Evolutionary conservation across 2,888 invertebrate species (phyloP), one percentile per base, ranked within the genome.

Genomic region (Onchidella celtica): DNA sequence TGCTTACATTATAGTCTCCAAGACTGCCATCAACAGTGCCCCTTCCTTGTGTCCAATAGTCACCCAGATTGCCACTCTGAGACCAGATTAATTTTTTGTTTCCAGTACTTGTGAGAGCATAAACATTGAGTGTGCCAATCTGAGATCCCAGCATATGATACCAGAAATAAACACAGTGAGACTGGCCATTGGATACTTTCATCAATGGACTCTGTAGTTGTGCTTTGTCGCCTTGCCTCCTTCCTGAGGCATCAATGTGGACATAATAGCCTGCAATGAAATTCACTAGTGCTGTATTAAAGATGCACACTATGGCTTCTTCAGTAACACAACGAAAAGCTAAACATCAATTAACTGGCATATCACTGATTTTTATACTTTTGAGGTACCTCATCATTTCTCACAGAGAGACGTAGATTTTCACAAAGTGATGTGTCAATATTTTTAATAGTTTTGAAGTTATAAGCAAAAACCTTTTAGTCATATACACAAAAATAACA

Each of bases 161-260:
- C 91, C 91, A 91, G 88, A 93, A 92, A 34, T 87, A 86, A 14
- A 92, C 81, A 83, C 92, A 92, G 32, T 85, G 84, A 24, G 84
- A 61, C 32, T 84, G 84, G 14, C 77, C 24, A 6, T 75, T 74
- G 57, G 86, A 83, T n/a, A 72, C 72, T 17, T 11, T 24, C 68
- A 83, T 87, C 40, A 59, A 40, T 2, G 88, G 88, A 75, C 89
- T 88, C 14, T 85, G 83, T 21, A 91, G 84, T 34, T 94, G 91
- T 0, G 95, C 95, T 32, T 92, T 92, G 87, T 95, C 95, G 0
- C 95, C 95, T 3, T 94, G 94, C 82, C 94, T 88, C 65, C 95
- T 95, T 84, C 94, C 94, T 2, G 94, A 89, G 4, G 88, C 83
- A 77, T 90, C 90, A 34, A 90, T 89, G 83, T 89, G 90, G 57